These are phyloP conservation scores for Zosterops japonicus DNA, from an alignment of 2,113 vertebrate genomes.

Conservation along the genomic window DNA sequence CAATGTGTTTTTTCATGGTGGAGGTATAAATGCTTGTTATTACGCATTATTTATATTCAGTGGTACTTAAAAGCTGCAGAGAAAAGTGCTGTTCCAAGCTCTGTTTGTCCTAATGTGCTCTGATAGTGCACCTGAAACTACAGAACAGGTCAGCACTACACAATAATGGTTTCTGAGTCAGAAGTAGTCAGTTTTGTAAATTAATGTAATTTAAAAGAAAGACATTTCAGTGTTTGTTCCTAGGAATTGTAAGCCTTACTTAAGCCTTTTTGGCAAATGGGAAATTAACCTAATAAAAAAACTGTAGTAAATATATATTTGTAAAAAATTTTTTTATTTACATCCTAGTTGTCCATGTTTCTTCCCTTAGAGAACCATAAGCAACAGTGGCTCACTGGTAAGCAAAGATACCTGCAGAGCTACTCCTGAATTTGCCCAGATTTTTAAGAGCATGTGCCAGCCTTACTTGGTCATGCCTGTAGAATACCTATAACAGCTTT, in stretches of 20 bases:
- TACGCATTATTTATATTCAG: background rate
- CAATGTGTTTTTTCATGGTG: background rate
- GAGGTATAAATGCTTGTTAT: background rate
- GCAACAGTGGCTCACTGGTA: background rate
- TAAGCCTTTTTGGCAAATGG: background rate
- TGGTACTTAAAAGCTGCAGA: background rate
- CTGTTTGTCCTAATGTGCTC: background rate
- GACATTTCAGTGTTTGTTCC: background rate
- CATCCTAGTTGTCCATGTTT: background rate
- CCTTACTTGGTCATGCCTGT: background rate
- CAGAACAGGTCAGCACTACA: background rate
- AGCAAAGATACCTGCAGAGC: background rate
- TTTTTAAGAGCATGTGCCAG: background rate
- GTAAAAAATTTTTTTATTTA: background rate
- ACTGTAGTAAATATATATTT: background rate
- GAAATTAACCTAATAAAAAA: background rate
- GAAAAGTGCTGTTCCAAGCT: background rate
- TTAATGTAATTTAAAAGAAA: background rate
- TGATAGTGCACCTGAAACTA: background rate
- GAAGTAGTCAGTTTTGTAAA: background rate
- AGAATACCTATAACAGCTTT: background rate
- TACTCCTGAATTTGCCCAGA: background rate
- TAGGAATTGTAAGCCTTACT: background rate
- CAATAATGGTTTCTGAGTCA: background rate
- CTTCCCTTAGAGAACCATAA: background rate